Base-by-base conservation (phyloP, 2,888 invertebrate species). In the Neoaliturus tenellus region DNA sequence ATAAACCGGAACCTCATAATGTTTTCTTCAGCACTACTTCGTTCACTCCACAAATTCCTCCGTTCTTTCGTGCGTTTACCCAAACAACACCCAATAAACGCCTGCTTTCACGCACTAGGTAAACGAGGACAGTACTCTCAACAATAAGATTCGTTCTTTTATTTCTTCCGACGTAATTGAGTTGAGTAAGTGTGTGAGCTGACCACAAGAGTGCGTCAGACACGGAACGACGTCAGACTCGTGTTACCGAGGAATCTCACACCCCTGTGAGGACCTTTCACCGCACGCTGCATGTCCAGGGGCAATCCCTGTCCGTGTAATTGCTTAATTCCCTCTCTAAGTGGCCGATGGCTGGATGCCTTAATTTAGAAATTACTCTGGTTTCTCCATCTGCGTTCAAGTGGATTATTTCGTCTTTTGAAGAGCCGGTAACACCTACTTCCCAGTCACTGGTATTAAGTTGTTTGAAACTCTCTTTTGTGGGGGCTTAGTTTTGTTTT, bases 301-400 rank as follows among this genome's bases (percentile, higher is more conserved):
- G 62, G 62, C 62, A 31, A 62, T 62, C 31, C 62, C 14, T 31
- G 14, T 28, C 14, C 20, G 20, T 6, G 51, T 62, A 62, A 62
- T 62, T 28, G 62, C 62, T 62, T 62, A 62, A 62, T 62, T 62
- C 62, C 62, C 62, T 51, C 62, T 62, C 62, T 62, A 62, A 62
- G 62, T 62, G 62, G 62, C 28, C 31, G 62, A 28, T 62, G 62
- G 62, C 62, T 28, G 31, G 62, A 62, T 62, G 62, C 62, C 62
- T 62, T 62, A 25, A 62, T 62, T 62, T 62, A 62, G 62, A 62
- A 62, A 62, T 62, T 62, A 62, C 62, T 62, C 62, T 62, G 62
- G 62, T 62, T 62, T 62, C 62, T 62, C 62, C 62, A 12, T 62
- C 62, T 55, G 10, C 5, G 14, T 51, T 20, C 17, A 20, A 62